Base-by-base conservation (phyloP, 1,140 invertebrate species). In the Muscidifurax raptorellus region DNA sequence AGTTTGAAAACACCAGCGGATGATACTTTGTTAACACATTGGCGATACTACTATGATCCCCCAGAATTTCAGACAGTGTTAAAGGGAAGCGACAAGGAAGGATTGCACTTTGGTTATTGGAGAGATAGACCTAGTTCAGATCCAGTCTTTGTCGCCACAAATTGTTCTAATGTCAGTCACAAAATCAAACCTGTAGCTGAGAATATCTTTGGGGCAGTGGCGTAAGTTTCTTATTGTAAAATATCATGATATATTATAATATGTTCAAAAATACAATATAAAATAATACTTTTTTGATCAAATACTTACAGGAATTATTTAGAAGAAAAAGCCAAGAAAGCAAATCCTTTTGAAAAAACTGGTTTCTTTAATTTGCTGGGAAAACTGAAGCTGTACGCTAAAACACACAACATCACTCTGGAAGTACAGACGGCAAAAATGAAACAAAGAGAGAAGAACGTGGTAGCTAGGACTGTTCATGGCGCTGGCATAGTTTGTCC, bases 11-110 rank as follows among this genome's bases (percentile, higher is more conserved):
- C 94, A 47, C 10, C 67, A 47, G 89, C 95, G 87, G 93, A 94
- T 77, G 94, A 95, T n/a, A 92, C 95, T 82, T 95, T 96, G 90
- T 91, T 98, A 86, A 91, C 95, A 52, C 97, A 99, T 90, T 98
- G 97, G 96, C 94, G 98, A 88, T 98, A 97, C 93, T 99, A 95
- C 91, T 98, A 97, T 93, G 98, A 99, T 94, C 97, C 97, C 67
- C 98, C 98, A 52, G 98, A 99, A 93, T 98, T 99, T 92, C 96
- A 97, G 95, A 96, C 96, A 15, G 91, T 97, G 69, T 90, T 97
- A 40, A 95, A 95, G 90, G 95, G 95, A 74, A 94, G 96, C 89
- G 93, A 95, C 67, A 95, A 94, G 40, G 95, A 94, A 86, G 95
- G 95, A 83, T 95, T 96, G 87, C 98, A 99, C 92, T 95, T 98